Base-by-base conservation (phyloP, 2,888 invertebrate genomes). In the Altica lythri region DNA sequence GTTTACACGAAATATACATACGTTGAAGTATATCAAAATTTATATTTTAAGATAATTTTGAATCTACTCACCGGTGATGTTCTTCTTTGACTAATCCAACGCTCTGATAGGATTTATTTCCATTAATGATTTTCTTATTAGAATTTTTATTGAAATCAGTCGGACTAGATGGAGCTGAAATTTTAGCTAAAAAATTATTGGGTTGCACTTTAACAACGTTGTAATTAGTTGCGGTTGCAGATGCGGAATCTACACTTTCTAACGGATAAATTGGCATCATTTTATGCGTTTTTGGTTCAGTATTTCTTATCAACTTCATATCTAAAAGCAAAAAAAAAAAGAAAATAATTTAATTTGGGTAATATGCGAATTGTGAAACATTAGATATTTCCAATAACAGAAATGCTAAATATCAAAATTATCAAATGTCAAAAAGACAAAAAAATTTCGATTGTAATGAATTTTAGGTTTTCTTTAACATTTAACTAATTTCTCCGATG, bases 171-270 rank as follows among this genome's bases (percentile, higher is more conserved):
- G 40, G 40, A 6, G 18, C 14, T 6, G 40, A 40, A 8, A 40
- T 22, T 12, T 68, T 63, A 5, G 59, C 63, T 47, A 76, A 57
- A 61, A 74, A 75, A 65, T 76, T 76, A 57, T 76, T 76, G 9
- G 76, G 75, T 58, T 75, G 73, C 8, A 76, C 76, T 64, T 75
- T 71, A 8, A 69, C 71, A n/a, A 72, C 58, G 53, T 70, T 70
- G 40, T 67, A 63, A 6, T 48, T 40, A 13, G 53, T 14, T 5
- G 48, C 53, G 13, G 57, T 35, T 30, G 54, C 56, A 1, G 30
- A 12, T 5, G 40, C n/a, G n/a, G n/a, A n/a, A n/a, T n/a, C n/a
- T n/a, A n/a, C n/a, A n/a, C n/a, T n/a, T 30, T 59, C 59, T 22
- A 54, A 10, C 0, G 54, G 42, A 27, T 47, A 53, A 18, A 53